Conservation (phyloP, 2,888 invertebrate genomes). For the Sussaba pulchella region DNA sequence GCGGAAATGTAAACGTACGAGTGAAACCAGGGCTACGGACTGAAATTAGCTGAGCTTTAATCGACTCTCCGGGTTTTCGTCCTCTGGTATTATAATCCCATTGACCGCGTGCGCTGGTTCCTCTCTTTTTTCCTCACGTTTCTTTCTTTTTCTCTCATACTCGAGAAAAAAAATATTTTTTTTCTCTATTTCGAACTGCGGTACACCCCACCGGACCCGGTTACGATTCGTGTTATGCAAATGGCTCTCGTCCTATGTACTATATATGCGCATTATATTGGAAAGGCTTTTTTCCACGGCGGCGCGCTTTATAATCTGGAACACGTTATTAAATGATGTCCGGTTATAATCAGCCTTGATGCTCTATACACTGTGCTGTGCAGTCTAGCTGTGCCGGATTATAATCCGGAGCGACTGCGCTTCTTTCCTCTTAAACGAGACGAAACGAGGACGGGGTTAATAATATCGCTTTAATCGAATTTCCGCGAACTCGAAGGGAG, state of each 20-base stretch:
- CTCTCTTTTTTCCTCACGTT: slow-evolving; percentile 19
- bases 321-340: slow-evolving; percentile 64
- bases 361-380: background rate
- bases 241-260: slow-evolving; percentile 53
- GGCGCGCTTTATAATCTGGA: slow-evolving; percentile 58
- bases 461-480: slow-evolving; percentile 61
- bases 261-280: slow-evolving; percentile 39
- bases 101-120: slow-evolving; percentile 62
- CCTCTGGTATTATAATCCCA: slow-evolving; percentile 71
- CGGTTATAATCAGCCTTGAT: slow-evolving; percentile 52
- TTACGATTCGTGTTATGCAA: slow-evolving; percentile 69
- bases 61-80: slow-evolving; percentile 68
- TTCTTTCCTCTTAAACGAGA: slow-evolving; percentile 48
- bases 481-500: background rate
- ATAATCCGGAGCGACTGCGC: slow-evolving; percentile 51
- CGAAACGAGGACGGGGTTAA: slow-evolving; percentile 54
- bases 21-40: slow-evolving; percentile 54
- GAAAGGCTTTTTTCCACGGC: slow-evolving; percentile 49
- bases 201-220: slow-evolving; percentile 45
- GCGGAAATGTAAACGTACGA: slow-evolving; percentile 66
- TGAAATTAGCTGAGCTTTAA: slow-evolving; percentile 76
- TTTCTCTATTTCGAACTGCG: slow-evolving; percentile 25
- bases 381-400: slow-evolving; percentile 7
- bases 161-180: slow-evolving; percentile 36
- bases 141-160: slow-evolving; percentile 24